Evolutionary conservation across 2,113 vertebrate species (phyloP).

Genomic region (Probosciger aterrimus): DNA sequence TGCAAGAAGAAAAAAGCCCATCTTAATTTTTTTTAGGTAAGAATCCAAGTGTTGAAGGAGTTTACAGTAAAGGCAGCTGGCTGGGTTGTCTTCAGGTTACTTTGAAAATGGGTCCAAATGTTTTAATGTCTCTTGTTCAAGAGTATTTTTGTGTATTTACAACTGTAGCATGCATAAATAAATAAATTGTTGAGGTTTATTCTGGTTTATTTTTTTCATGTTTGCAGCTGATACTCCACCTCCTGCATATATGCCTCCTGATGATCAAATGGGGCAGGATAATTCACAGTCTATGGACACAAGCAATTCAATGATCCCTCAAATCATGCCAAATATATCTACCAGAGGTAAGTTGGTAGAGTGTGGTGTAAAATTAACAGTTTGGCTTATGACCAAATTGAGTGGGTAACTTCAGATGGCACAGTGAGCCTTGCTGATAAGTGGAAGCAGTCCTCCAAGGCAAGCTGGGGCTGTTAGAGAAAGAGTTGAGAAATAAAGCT

Average conservation of each 20-base stretch:
- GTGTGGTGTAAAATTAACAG: background rate
- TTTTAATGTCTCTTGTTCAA: background rate
- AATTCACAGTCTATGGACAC: constrained; percentile 95
- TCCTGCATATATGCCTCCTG: constrained; percentile 96
- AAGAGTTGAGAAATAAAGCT: background rate
- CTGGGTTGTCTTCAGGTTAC: background rate
- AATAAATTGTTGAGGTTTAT: background rate
- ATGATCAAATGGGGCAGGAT: constrained; percentile 93
- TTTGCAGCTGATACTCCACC: constrained; percentile 93
- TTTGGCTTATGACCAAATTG: background rate
- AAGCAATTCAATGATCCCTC: constrained; percentile 86
- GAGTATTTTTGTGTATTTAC: background rate
- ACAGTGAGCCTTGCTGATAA: background rate
- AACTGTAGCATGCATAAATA: background rate
- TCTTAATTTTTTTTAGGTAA: background rate
- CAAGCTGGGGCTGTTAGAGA: background rate
- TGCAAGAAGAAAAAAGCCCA: background rate
- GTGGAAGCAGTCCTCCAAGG: background rate
- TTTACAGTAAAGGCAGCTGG: background rate
- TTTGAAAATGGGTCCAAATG: background rate
- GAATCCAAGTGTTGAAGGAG: background rate
- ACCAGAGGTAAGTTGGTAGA: constrained; percentile 81
- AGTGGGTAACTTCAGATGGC: background rate
- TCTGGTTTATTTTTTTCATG: background rate
- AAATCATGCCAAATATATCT: constrained; percentile 83